phyloP scores from a whole-genome alignment of 2,797 vertebrate genomes.

The Dromococcyx pavoninus region DNA sequence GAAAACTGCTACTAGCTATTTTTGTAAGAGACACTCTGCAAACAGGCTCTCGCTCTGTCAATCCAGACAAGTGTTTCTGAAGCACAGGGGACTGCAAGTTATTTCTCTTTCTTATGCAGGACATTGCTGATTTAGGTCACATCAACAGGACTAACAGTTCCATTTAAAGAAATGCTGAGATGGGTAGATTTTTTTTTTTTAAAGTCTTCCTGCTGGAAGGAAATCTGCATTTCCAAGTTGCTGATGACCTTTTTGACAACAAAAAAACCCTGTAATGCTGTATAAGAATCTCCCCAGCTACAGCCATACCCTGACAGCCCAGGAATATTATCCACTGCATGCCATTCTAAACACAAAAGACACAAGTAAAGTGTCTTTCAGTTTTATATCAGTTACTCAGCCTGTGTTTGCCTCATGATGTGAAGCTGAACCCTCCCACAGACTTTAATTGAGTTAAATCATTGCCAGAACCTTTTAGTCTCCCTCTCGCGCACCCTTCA shows the following conservation, averaged over 20 bases:
- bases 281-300: neutral
- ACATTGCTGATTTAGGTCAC: slow-evolving; percentile 64
- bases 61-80: slow-evolving; percentile 27
- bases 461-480: slow-evolving; percentile 40
- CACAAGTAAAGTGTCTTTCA: slow-evolving; percentile 5
- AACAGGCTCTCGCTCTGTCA: slow-evolving; percentile 27
- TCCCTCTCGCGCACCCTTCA: neutral
- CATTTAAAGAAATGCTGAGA: slow-evolving; percentile 62
- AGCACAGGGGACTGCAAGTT: slow-evolving; percentile 28
- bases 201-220: slow-evolving; percentile 20
- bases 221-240: slow-evolving; percentile 48
- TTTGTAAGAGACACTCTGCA: slow-evolving; percentile 12
- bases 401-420: slow-evolving; percentile 30
- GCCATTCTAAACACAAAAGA: slow-evolving; percentile 48
- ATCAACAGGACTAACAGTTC: slow-evolving; percentile 57
- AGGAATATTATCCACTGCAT: neutral
- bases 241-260: slow-evolving; percentile 28
- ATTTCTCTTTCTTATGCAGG: slow-evolving; percentile 51
- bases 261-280: neutral
- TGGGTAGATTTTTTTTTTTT: neutral
- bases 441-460: slow-evolving; percentile 36
- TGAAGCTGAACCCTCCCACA: slow-evolving; percentile 7
- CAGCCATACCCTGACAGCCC: neutral
- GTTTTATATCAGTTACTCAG: slow-evolving; percentile 31
- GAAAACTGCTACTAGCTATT: slow-evolving; percentile 24